phyloP scores from a whole-genome alignment of 1,140 invertebrate genomes.

The Rhynchophorus ferrugineus region DNA sequence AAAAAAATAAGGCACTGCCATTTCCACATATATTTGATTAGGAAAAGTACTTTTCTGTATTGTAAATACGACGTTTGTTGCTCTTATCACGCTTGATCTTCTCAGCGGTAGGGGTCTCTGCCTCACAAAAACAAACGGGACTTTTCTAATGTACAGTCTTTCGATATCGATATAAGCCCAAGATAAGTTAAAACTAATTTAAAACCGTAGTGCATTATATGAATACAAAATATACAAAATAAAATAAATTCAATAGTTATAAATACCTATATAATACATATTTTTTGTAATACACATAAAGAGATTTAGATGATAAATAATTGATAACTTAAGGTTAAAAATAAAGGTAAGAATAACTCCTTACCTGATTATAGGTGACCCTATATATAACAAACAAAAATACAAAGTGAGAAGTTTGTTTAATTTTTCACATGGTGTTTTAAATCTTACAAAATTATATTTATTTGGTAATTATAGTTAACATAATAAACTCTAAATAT shows the following conservation, averaged over 20 bases:
- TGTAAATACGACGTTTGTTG: constrained; percentile 21
- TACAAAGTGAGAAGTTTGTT: too few species aligned
- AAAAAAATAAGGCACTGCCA: constrained; percentile 40
- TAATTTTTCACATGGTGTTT: too few species aligned
- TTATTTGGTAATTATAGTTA: background rate
- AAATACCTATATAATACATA: too few species aligned
- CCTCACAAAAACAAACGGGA: constrained; percentile 20
- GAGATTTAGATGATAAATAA: too few species aligned
- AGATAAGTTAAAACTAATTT: background rate
- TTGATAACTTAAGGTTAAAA: too few species aligned
- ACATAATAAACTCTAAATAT: background rate
- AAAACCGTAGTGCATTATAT: background rate
- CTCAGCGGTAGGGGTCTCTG: constrained; percentile 10
- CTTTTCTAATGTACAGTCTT: constrained; percentile 6
- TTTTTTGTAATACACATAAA: too few species aligned
- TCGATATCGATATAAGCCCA: background rate
- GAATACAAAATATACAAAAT: background rate
- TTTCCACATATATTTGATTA: constrained; percentile 29
- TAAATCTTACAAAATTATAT: background rate
- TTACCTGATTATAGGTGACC: too few species aligned
- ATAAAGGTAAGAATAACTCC: too few species aligned
- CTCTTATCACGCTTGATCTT: constrained; percentile 24
- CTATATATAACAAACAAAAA: too few species aligned
- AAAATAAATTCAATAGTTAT: too few species aligned
- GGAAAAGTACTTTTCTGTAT: constrained; percentile 22